phyloP scores from a whole-genome alignment of 2,888 invertebrate species.

The Adelphocoris suturalis region DNA sequence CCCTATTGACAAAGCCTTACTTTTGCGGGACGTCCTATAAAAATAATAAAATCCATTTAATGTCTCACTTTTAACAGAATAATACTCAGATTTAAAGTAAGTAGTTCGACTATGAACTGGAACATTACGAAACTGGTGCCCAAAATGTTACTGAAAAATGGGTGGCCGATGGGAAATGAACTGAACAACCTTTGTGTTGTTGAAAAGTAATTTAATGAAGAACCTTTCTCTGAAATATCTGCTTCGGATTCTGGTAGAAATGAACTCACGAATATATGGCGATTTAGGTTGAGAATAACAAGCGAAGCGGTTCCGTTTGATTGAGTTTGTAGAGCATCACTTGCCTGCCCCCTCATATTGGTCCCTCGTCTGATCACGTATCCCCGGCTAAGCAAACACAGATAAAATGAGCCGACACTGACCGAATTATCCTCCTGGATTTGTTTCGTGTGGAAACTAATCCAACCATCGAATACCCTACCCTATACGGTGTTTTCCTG shows the following conservation, averaged over 20 bases:
- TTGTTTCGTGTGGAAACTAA: background rate
- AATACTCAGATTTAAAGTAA: too few species aligned
- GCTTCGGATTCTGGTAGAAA: background rate
- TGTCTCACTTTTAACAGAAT: too few species aligned
- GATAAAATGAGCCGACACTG: constrained; percentile 4
- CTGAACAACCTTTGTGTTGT: too few species aligned
- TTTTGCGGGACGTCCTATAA: too few species aligned
- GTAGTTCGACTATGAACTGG: too few species aligned
- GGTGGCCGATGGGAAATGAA: too few species aligned
- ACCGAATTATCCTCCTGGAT: background rate
- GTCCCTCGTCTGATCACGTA: background rate
- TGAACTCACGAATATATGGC: background rate
- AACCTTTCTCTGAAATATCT: too few species aligned
- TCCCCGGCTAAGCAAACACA: background rate
- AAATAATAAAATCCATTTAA: too few species aligned
- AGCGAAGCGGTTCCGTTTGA: background rate
- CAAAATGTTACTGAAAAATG: too few species aligned
- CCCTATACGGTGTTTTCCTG: background rate
- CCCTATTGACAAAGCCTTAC: too few species aligned
- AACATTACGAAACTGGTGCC: too few species aligned
- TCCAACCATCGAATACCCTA: background rate
- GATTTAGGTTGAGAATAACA: constrained; percentile 14
- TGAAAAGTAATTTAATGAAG: too few species aligned
- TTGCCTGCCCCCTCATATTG: background rate
- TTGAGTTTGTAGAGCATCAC: background rate